These are phyloP conservation scores for Gallinago media DNA, from an alignment of 2,113 vertebrate species.

Conservation along the genomic window DNA sequence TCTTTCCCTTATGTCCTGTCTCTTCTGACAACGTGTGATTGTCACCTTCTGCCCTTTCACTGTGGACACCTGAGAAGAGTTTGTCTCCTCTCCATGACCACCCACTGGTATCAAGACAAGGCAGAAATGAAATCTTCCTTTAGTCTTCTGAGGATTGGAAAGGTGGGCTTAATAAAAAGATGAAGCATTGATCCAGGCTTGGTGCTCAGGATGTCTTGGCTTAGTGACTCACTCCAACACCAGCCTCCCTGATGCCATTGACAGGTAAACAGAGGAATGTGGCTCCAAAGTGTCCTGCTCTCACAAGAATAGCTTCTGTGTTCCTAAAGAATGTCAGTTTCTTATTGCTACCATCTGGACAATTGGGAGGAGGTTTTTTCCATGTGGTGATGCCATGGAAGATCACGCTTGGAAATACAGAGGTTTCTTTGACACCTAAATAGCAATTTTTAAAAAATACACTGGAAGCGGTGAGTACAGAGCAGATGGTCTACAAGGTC, in stretches of 20 bases:
- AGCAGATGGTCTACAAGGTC: not conserved
- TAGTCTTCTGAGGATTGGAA: not conserved
- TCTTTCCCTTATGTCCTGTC: not conserved
- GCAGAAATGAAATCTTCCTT: not conserved
- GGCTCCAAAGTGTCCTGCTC: not conserved
- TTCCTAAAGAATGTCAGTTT: not conserved
- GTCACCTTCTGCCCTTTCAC: not conserved
- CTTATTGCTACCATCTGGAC: not conserved
- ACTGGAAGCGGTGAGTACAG: rapidly evolving
- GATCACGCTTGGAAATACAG: not conserved
- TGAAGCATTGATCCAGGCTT: not conserved
- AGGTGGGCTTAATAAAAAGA: not conserved
- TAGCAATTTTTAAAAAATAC: rapidly evolving
- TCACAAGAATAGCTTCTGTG: not conserved
- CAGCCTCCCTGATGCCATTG: not conserved
- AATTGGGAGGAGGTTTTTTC: not conserved
- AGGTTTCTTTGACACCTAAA: not conserved
- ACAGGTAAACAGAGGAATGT: not conserved
- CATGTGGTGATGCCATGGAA: not conserved
- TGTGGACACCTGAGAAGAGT: not conserved
- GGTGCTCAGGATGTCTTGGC: not conserved
- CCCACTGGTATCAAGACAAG: not conserved
- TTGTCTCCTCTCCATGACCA: not conserved
- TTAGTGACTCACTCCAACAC: not conserved
- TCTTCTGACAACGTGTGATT: not conserved